Percentiles rank a stretch among this genome's conserved stretches.
phyloP scores from a whole-genome alignment of 2,888 invertebrate genomes.

The Heliconius cydno region DNA sequence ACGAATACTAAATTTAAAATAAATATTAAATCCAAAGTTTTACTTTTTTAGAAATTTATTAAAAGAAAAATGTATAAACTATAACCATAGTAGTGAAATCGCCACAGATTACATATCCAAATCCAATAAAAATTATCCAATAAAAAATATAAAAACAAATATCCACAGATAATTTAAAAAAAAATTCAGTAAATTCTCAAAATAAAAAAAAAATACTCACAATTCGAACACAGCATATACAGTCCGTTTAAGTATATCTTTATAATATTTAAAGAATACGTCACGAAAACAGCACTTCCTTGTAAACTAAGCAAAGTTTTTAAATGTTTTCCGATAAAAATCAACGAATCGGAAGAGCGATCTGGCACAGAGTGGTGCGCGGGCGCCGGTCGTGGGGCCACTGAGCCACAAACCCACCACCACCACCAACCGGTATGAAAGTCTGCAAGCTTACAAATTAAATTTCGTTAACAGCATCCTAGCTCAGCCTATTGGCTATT shows the following conservation, averaged over 20 bases:
- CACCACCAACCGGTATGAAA: conserved; percentile 68
- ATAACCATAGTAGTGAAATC: not conserved
- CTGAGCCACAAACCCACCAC: conserved; percentile 48
- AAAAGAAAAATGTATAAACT: not conserved
- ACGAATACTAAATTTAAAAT: not conserved
- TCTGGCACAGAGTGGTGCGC: conserved; percentile 59
- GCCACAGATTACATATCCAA: not conserved
- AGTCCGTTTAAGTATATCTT: conserved; percentile 33
- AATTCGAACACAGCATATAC: conserved; percentile 23
- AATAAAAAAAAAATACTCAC: conserved; percentile 28
- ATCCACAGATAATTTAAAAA: not conserved
- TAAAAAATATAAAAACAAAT: not conserved
- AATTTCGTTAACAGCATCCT: conserved; percentile 72
- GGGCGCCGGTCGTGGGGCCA: conserved; percentile 62
- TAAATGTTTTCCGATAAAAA: conserved; percentile 45
- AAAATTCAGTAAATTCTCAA: not conserved
- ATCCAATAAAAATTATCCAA: not conserved
- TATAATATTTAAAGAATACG: conserved; percentile 24
- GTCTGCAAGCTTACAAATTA: conserved; percentile 65
- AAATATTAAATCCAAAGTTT: too few species aligned
- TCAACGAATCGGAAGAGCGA: conserved; percentile 47
- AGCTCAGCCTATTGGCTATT: conserved; percentile 68
- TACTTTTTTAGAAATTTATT: not conserved
- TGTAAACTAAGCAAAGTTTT: conserved; percentile 40
- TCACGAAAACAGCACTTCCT: conserved; percentile 49